Base-by-base conservation (phyloP, 2,113 vertebrate genomes). In the Chunga burmeisteri region DNA sequence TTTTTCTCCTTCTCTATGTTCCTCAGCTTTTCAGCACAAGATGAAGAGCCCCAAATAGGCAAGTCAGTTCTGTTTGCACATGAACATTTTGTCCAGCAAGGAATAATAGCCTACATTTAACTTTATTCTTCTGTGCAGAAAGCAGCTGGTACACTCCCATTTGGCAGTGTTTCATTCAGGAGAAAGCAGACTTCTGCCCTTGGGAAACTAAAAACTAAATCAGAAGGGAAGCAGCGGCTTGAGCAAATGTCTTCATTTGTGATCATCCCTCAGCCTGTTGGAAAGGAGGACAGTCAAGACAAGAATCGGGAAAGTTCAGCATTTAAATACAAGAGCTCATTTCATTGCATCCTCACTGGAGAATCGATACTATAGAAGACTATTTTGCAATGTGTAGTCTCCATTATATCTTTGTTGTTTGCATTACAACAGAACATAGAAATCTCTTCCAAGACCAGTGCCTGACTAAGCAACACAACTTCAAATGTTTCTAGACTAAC, bases 301-400 rank as follows among this genome's bases (percentile, higher is more conserved):
- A 86, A 90, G 90, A 92, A 96, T 94, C 80, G 80, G 79, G 79
- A 92, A 94, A 93, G 94, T 95, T 96, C 90, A 94, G 67, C 46
- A 88, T 88, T 97, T 93, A 92, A 94, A 96, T 93, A 94, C 96
- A 96, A 96, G 94, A 86, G 92, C 88, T 94, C 42, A 88, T 95
- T 96, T 95, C 26, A 6, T 77, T 81, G 68, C 92, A 94, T 95
- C 82, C 93, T 95, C 90, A 73, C 95, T 92, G 75, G 93, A 96
- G 82, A 81, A 95, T 92, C 82, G 0, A 94, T 78, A 62, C 81
- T 83, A 96, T 88, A 96, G 96, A 96, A 93, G 93, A 62, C 71
- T 93, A 38, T 97, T 95, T 96, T 96, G 93, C 96, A 97, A 96
- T 47, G 71, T 93, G 81, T 34, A 66, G 67, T 56, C 71, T 93